phyloP scores from a whole-genome alignment of 2,888 invertebrate genomes.

The Adela reaumurella region DNA sequence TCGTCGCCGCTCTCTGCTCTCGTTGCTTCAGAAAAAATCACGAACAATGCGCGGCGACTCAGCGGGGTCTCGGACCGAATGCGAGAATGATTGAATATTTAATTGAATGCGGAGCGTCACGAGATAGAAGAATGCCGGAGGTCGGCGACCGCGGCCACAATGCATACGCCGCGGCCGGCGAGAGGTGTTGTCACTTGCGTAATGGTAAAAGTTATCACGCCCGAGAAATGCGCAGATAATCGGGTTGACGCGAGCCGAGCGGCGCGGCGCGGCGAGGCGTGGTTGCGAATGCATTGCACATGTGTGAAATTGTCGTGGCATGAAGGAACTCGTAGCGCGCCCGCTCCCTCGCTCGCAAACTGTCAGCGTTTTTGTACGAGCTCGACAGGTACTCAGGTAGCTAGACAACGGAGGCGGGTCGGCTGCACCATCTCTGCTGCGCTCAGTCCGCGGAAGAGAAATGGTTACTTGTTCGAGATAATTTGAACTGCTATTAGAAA shows the following conservation, averaged over 20 bases:
- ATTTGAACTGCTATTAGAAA: no score
- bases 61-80: constrained; percentile 1
- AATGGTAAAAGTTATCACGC: neutral
- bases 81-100: constrained; percentile 34
- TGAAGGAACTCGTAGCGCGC: no score
- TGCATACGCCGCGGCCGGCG: neutral
- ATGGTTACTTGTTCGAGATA: no score
- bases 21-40: neutral
- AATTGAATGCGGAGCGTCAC: constrained; percentile 33
- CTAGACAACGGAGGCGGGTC: no score
- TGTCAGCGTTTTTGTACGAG: no score
- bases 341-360: no score
- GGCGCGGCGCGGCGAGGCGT: no score
- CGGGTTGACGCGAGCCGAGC: neutral
- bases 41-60: neutral
- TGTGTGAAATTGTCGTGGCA: no score
- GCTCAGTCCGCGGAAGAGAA: no score
- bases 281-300: no score
- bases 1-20: neutral
- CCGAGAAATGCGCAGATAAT: neutral
- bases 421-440: no score
- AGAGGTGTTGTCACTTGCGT: neutral
- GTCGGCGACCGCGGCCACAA: neutral
- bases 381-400: no score
- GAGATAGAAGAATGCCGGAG: neutral